phyloP scores from a whole-genome alignment of 2,888 invertebrate species.

The Amphimallon solstitiale region DNA sequence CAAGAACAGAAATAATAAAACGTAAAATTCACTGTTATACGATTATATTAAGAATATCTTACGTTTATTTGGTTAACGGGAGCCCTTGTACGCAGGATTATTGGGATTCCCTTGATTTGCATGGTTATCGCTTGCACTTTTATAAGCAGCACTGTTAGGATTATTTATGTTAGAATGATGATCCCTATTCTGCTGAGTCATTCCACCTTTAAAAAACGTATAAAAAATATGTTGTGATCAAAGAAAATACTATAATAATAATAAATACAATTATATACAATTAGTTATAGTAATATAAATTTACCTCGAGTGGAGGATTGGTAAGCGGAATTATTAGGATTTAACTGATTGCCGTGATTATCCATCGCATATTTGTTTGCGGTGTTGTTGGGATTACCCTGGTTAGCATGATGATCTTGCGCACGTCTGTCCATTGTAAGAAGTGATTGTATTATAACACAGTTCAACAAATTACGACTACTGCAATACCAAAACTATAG shows the following conservation, averaged over 20 bases:
- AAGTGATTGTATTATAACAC: not conserved
- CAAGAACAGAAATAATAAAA: too few relatives aligned
- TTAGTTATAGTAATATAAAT: not conserved
- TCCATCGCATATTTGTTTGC: not conserved
- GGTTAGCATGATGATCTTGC: constrained; percentile 4
- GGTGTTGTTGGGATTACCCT: not conserved
- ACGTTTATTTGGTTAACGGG: not conserved
- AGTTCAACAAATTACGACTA: too few relatives aligned
- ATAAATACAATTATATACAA: not conserved
- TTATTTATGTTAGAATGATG: not conserved
- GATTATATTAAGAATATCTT: too few relatives aligned
- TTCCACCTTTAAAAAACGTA: not conserved
- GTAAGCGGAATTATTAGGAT: constrained; percentile 24
- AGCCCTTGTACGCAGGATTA: not conserved
- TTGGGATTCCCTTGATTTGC: not conserved
- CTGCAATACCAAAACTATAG: too few relatives aligned
- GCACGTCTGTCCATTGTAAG: constrained; percentile 17
- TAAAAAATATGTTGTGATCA: not conserved
- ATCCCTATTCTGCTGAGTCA: not conserved
- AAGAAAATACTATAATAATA: not conserved
- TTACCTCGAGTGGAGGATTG: constrained; percentile 2
- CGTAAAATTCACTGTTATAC: too few relatives aligned
- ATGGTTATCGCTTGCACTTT: not conserved
- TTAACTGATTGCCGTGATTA: constrained; percentile 17
- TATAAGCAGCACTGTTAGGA: not conserved